These are phyloP conservation scores for Zonitis immaculata DNA, from an alignment of 2,888 invertebrate genomes.

Conservation along the genomic window DNA sequence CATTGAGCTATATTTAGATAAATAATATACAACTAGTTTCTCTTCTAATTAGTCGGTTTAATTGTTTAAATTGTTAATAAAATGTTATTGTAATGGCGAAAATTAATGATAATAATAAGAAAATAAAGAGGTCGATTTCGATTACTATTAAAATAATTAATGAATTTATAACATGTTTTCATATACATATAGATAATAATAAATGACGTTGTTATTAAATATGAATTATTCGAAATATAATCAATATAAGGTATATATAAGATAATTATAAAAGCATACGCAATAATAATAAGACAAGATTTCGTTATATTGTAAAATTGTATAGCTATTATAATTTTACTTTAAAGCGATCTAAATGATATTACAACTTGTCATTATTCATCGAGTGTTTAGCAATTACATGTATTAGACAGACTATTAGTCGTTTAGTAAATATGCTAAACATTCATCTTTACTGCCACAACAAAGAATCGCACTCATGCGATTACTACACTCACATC, in stretches of 20 bases:
- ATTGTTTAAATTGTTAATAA: constrained; percentile 21
- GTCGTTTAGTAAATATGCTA: constrained; percentile 17
- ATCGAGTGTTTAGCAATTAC: constrained; percentile 28
- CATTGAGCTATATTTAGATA: constrained; percentile 16
- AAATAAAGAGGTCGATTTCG: not conserved
- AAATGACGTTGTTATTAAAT: no score
- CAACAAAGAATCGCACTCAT: no score
- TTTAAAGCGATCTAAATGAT: constrained; percentile 20
- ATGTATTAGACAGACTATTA: constrained; percentile 27
- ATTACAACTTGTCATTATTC: constrained; percentile 27
- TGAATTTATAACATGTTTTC: no score
- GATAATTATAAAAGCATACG: not conserved
- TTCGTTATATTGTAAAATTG: constrained; percentile 13
- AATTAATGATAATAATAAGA: not conserved
- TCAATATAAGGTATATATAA: no score
- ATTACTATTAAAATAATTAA: no score
- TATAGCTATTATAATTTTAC: constrained; percentile 17
- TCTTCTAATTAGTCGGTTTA: constrained; percentile 15
- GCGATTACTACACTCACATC: no score
- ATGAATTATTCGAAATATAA: not conserved
- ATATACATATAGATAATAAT: no score
- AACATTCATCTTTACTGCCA: constrained; percentile 19
- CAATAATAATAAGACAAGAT: not conserved
- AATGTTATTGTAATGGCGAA: constrained; percentile 13
- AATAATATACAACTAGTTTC: constrained; percentile 10